Evolutionary conservation across 2,888 invertebrate genomes (phyloP).

Genomic region (Quadroppia sp.): DNA sequence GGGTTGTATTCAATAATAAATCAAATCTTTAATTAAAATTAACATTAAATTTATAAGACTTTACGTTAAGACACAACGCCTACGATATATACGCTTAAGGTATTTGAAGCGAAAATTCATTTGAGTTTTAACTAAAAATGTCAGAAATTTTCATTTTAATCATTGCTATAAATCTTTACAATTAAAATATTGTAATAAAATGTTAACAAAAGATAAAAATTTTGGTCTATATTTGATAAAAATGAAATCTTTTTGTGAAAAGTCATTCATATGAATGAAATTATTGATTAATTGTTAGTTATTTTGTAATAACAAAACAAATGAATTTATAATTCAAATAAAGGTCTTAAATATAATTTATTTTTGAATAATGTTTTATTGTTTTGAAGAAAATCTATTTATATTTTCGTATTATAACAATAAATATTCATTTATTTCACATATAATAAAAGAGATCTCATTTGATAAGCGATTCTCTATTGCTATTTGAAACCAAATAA

Average conservation of each 20-base stretch:
- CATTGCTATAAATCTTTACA: no score
- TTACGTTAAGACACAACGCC: background rate
- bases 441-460: background rate
- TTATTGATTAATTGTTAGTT: no score
- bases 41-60: background rate
- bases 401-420: slow-evolving; percentile 10
- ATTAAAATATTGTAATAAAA: no score
- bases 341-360: background rate
- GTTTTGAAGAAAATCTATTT: background rate
- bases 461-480: slow-evolving; percentile 1
- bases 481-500: no score
- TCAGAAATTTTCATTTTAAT: background rate
- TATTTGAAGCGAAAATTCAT: background rate
- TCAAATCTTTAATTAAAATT: background rate
- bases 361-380: background rate
- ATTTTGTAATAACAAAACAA: no score
- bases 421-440: background rate
- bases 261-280: no score
- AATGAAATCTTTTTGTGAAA: no score
- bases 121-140: background rate
- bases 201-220: no score
- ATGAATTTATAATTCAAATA: no score
- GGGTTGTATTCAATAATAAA: background rate
- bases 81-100: background rate
- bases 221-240: no score